Evolutionary conservation across 1,140 invertebrate genomes (phyloP).

Genomic region (Ctenoplectra terminalis): DNA sequence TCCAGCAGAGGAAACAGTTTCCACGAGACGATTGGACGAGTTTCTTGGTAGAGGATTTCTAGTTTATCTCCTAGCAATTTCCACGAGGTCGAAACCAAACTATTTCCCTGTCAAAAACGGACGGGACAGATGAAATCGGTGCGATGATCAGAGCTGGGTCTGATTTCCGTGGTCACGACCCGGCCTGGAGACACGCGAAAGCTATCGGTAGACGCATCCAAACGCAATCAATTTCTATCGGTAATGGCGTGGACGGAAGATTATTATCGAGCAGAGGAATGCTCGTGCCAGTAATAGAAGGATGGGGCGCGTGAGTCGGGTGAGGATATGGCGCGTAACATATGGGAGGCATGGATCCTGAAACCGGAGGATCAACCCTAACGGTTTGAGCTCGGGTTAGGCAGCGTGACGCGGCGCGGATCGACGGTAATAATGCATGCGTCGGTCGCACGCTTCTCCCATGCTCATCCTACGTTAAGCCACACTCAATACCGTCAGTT

Average conservation of each 20-base stretch:
- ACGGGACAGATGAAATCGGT: not conserved
- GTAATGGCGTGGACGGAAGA: slow-evolving; percentile 59
- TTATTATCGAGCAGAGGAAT: slow-evolving; percentile 67
- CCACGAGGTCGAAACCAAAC: not conserved
- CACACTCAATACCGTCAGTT: slow-evolving; percentile 51
- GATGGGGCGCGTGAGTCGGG: not conserved
- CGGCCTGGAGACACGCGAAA: not conserved
- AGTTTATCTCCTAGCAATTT: not conserved
- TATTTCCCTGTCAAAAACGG: not conserved
- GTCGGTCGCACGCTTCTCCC: slow-evolving; percentile 27
- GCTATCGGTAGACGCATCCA: slow-evolving; percentile 26
- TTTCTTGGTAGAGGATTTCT: not conserved
- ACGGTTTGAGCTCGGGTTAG: slow-evolving; percentile 4
- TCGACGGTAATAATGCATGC: slow-evolving; percentile 37
- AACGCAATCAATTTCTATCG: slow-evolving; percentile 70
- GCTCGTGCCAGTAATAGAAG: slow-evolving; percentile 21
- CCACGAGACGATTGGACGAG: not conserved
- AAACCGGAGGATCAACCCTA: not conserved
- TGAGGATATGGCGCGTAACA: slow-evolving; percentile 57
- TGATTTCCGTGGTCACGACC: not conserved
- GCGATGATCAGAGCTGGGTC: not conserved
- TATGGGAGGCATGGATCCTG: slow-evolving; percentile 42
- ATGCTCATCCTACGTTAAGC: slow-evolving; percentile 35
- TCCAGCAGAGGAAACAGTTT: not conserved
- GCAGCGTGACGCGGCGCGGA: not conserved